Evolutionary conservation across 1,140 invertebrate species (phyloP).

Genomic region (Globodera rostochiensis): DNA sequence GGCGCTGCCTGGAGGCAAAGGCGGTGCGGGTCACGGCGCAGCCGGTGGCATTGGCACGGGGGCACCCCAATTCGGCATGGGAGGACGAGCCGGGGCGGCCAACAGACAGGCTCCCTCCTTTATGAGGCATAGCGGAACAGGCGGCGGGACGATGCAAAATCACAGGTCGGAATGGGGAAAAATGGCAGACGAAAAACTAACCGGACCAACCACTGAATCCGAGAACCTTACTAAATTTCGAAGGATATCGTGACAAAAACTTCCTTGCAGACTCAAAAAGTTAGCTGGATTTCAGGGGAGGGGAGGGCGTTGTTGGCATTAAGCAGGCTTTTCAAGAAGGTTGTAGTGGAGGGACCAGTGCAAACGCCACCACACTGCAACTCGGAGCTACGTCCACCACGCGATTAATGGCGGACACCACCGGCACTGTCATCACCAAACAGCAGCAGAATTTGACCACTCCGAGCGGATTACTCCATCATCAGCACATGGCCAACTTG

Average conservation of each 20-base stretch:
- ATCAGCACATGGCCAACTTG: slow-evolving; percentile 17
- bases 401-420: slow-evolving; percentile 12
- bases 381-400: slow-evolving; percentile 1
- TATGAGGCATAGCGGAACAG: slow-evolving; percentile 35
- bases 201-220: no score
- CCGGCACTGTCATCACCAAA: background rate
- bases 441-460: background rate
- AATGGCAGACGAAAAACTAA: no score
- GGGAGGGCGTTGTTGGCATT: background rate
- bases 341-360: slow-evolving; percentile 19
- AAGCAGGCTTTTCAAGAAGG: slow-evolving; percentile 10
- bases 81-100: background rate
- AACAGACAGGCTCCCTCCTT: slow-evolving; percentile 35
- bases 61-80: slow-evolving; percentile 22
- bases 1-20: slow-evolving; percentile 34
- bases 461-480: background rate
- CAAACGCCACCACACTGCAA: background rate
- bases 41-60: slow-evolving; percentile 3
- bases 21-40: background rate
- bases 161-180: slow-evolving; percentile 4
- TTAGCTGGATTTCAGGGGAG: no score
- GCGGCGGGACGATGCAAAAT: slow-evolving; percentile 20
- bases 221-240: no score
- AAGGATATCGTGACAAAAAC: no score
- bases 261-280: no score